Base-by-base conservation (phyloP, 2,797 vertebrate species). In the Aeoliscus strigatus region DNA sequence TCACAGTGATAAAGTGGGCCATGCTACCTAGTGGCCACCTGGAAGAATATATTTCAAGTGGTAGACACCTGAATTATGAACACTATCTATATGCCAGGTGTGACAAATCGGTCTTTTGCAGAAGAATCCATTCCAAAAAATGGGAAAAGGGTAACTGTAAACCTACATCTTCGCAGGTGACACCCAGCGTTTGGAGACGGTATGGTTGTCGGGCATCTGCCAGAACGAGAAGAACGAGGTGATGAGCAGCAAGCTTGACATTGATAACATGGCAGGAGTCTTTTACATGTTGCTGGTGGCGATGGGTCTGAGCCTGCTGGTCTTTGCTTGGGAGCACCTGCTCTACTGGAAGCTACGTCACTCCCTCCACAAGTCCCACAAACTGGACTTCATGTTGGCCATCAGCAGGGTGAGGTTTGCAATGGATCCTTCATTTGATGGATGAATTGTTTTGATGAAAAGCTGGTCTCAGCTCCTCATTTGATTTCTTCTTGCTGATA, bases 211-310 rank as follows among this genome's bases (percentile, higher is more conserved):
- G 0, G 96, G 96, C 6, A 98, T 99, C 85, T 99, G 96, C 76
- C 93, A 95, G 80, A 99, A 97, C 0, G 96, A 99, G 87, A 99
- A 99, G 88, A 99, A 96, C 0, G 96, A 98, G 63, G 96, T 94
- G 72, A 97, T 98, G 92, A 97, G 94, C 89, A 95, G 92, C 80
- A 99, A 98, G 75, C 80, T 99, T 80, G 96, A 99, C 82, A 96
- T 99, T 0, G 96, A 99, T 85, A 99, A 99, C 89, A 99, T 99
- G 96, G 96, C 96, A 0, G 96, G 96, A 0, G 96, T 98, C 54
- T 99, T 99, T 89, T 98, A 99, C 81, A 99, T 99, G 96, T 89
- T 99, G 63, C 85, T 99, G 3, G 96, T 99, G 76, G 96, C 96
- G 70, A 98, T 99, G 95, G 96, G 95, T 45, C 91, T 99, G 69